phyloP scores from a whole-genome alignment of 1,140 invertebrate genomes.

The Drosophila sp. region DNA sequence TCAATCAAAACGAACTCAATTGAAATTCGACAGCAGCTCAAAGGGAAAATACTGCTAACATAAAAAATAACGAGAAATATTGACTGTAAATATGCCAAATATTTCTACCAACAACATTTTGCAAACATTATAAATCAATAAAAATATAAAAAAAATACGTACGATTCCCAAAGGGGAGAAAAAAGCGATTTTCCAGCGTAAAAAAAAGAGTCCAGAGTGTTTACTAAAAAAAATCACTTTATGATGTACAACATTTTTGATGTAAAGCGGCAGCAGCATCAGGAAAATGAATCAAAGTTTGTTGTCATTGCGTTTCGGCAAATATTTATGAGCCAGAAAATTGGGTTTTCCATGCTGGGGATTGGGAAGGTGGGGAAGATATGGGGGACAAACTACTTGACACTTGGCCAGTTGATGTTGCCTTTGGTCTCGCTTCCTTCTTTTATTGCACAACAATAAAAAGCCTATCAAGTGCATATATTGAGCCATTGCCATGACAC shows the following conservation, averaged over 20 bases:
- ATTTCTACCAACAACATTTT: conserved; percentile 61
- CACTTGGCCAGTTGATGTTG: conserved; percentile 43
- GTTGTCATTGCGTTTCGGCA: conserved; percentile 64
- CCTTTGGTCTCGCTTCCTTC: not conserved
- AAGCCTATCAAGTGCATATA: conserved; percentile 71
- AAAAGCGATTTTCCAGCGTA: conserved; percentile 14
- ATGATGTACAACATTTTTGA: conserved; percentile 54
- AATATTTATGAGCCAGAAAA: conserved; percentile 82
- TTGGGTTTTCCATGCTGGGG: conserved; percentile 62
- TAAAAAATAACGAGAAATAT: conserved; percentile 1
- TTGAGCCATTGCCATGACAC: conserved; percentile 67
- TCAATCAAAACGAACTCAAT: conserved; percentile 75
- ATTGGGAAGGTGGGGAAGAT: not conserved
- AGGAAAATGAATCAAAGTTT: conserved; percentile 69
- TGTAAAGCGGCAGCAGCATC: conserved; percentile 21
- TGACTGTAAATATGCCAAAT: conserved; percentile 63
- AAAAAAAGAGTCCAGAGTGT: conserved; percentile 22
- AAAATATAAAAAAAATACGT: conserved; percentile 45
- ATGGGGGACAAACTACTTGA: conserved; percentile 59
- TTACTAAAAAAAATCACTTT: conserved; percentile 41
- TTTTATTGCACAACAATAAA: conserved; percentile 71
- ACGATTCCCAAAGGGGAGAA: conserved; percentile 1
- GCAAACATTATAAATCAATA: conserved; percentile 80
- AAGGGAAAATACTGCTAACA: conserved; percentile 32
- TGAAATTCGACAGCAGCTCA: conserved; percentile 45